Evolutionary conservation across 2,113 vertebrate species (phyloP).

Genomic region (Rhombomys opimus): DNA sequence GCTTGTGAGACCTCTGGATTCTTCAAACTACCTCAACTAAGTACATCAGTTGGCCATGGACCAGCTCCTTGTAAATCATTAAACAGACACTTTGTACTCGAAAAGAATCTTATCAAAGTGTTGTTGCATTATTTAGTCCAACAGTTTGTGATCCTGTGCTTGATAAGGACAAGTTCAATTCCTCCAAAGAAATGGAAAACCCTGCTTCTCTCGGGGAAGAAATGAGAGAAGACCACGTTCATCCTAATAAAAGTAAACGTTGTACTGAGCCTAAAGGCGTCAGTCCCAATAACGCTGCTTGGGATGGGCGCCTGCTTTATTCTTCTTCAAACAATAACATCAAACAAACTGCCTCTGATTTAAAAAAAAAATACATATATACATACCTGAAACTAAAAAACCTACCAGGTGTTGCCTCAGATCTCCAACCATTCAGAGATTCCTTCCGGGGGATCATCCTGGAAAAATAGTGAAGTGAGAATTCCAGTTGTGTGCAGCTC

Average conservation of each 20-base stretch:
- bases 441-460: slow-evolving; percentile 50
- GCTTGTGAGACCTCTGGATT: slow-evolving; percentile 57
- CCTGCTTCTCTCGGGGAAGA: slow-evolving; percentile 49
- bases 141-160: slow-evolving; percentile 71
- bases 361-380: background rate
- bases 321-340: slow-evolving; percentile 19
- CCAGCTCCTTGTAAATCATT: slow-evolving; percentile 70
- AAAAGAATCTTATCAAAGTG: slow-evolving; percentile 79
- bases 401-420: slow-evolving; percentile 53
- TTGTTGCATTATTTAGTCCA: slow-evolving; percentile 81
- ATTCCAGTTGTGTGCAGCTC: slow-evolving; percentile 70
- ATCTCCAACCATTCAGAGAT: slow-evolving; percentile 64
- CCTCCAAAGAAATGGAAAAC: slow-evolving; percentile 67
- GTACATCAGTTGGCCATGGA: slow-evolving; percentile 62
- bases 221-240: background rate
- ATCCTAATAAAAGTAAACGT: slow-evolving; percentile 39
- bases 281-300: background rate
- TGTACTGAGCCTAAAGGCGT: slow-evolving; percentile 39
- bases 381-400: slow-evolving; percentile 55
- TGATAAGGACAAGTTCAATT: slow-evolving; percentile 72
- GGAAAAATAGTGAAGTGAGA: slow-evolving; percentile 66
- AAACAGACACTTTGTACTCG: slow-evolving; percentile 70
- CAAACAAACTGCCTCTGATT: slow-evolving; percentile 53
- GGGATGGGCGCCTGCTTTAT: background rate
- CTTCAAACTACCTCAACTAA: slow-evolving; percentile 74